These are phyloP conservation scores for Labeo rohita DNA, from an alignment of 2,113 vertebrate genomes.

Conservation along the genomic window DNA sequence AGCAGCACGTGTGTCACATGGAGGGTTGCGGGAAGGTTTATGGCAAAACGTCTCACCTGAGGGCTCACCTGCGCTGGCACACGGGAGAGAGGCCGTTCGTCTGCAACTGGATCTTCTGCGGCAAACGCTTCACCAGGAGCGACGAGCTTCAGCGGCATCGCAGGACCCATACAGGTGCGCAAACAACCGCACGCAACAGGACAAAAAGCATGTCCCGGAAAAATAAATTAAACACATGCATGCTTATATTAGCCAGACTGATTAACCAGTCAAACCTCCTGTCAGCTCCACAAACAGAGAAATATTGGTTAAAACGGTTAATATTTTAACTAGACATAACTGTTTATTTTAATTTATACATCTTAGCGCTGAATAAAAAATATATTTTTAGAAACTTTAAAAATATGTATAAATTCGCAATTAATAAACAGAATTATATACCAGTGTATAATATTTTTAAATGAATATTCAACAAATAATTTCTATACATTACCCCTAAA, in stretches of 20 bases:
- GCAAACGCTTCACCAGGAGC: conserved; percentile 95
- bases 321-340: no score
- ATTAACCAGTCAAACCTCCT: no score
- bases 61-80: conserved; percentile 98
- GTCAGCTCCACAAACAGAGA: no score
- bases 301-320: no score
- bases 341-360: no score
- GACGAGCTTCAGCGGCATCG: conserved; percentile 97
- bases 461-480: no score
- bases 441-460: no score
- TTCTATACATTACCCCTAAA: no score
- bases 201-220: neutral
- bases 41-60: conserved; percentile 96
- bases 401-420: no score
- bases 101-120: conserved; percentile 99
- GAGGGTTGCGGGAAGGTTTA: conserved; percentile 99
- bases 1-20: conserved; percentile 99
- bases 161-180: conserved; percentile 93
- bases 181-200: neutral
- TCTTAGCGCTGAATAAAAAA: no score
- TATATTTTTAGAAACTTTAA: no score
- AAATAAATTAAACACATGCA: neutral
- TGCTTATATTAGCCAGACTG: neutral
- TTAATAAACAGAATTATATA: no score
- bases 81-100: conserved; percentile 97